Evolutionary conservation across 2,888 invertebrate species (phyloP), one percentile per base, ranked within the genome.

Genomic region (Emesis furor): DNA sequence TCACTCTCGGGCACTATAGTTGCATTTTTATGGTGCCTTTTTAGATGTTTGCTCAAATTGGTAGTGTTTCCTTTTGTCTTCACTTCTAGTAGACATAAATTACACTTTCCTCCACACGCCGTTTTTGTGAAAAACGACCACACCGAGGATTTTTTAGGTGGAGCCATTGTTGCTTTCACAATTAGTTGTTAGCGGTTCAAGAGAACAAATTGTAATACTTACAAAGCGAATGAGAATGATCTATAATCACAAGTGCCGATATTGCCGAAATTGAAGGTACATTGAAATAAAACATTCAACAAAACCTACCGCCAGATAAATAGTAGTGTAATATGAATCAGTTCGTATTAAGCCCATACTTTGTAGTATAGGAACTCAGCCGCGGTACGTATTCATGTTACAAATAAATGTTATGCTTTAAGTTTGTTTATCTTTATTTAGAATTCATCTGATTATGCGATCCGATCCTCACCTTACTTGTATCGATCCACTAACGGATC

Each of bases 401-500:
- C 72, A 24, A 72, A 72, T 72, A 72, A 72, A 72, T 72, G 46
- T 72, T 72, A 72, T 72, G 72, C 30, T 72, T 51, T 3, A 42
- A 46, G 72, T 72, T 72, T 72, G 72, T 72, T 72, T 72, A 72
- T 72, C 67, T 76, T 75, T 75, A 46, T 46, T 76, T 76, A 67
- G 67, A 67, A 67, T 76, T 68, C 30, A 59, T 73, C 68, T 17
- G 51, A 78, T 69, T 73, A 24, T 73, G 24, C 78, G 67, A 80
- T 72, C 72, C 72, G 72, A 72, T 72, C 72, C 72, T 80, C 76
- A 77, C 42, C 17, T 10, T 73, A 73, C 76, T 17, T 77, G 81
- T 81, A 81, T 81, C 71, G 79, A 79, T 79, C 81, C 81, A 81
- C 81, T 72, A 71, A 78, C 71, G 72, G 78, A 81, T 78, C 78